Conservation (phyloP, 2,888 invertebrate species). For the Philonicus albiceps region DNA sequence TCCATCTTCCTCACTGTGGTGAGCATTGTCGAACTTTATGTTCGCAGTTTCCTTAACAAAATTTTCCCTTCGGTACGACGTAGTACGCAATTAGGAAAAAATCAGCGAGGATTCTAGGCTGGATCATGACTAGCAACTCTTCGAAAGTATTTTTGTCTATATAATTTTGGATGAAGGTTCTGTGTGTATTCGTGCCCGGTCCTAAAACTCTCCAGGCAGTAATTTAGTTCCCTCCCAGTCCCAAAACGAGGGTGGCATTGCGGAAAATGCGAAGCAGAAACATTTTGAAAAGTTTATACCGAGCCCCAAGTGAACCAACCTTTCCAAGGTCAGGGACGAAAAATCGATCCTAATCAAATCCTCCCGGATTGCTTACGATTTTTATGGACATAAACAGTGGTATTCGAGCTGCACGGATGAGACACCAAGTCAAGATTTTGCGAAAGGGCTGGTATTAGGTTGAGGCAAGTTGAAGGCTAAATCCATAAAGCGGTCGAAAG, state of each 20-base stretch:
- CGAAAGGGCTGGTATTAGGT: background rate
- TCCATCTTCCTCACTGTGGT: background rate
- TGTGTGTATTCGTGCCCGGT: background rate
- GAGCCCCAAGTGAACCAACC: background rate
- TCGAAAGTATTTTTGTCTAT: background rate
- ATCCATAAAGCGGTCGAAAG: background rate
- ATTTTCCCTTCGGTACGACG: background rate
- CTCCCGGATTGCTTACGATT: background rate
- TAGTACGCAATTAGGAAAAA: background rate
- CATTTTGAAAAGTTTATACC: background rate
- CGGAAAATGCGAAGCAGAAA: background rate
- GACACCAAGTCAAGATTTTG: background rate
- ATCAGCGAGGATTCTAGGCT: background rate
- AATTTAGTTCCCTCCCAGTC: background rate
- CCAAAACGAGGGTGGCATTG: background rate
- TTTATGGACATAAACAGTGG: background rate
- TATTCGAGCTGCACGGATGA: background rate
- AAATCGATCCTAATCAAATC: slow-evolving; percentile 1
- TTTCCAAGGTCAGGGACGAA: slow-evolving; percentile 10
- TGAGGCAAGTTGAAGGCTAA: background rate
- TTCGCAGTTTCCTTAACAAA: background rate
- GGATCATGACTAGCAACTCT: background rate
- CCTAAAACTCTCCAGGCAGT: background rate
- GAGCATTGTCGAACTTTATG: background rate
- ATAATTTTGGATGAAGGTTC: background rate